These are phyloP conservation scores for Pheosia tremula DNA, from an alignment of 2,888 invertebrate genomes.

Conservation along the genomic window DNA sequence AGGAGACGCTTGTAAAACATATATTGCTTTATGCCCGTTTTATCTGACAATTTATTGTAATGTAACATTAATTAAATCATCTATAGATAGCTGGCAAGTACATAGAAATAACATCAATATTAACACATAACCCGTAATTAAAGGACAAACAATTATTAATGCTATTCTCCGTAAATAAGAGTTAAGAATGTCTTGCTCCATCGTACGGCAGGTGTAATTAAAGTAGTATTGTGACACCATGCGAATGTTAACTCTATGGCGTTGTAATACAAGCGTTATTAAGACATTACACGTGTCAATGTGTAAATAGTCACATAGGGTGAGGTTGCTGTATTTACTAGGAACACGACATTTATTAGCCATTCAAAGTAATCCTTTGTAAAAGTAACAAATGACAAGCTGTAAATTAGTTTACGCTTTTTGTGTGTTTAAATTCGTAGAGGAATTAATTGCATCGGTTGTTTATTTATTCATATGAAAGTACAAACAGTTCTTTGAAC, in stretches of 20 bases:
- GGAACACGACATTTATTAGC: conserved; percentile 16
- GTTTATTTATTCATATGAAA: too few species aligned
- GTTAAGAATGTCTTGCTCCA: conserved; percentile 1
- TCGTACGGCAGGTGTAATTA: conserved; percentile 21
- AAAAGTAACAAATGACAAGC: conserved; percentile 10
- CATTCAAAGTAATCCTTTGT: conserved; percentile 16
- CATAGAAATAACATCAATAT: conserved; percentile 3
- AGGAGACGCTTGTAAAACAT: too few species aligned
- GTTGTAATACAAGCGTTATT: background rate
- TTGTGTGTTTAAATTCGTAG: background rate
- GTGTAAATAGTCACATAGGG: background rate
- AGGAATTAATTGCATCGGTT: background rate
- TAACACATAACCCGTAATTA: conserved; percentile 1
- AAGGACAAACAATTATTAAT: background rate
- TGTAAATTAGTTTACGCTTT: background rate
- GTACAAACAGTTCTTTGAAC: too few species aligned
- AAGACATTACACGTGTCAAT: background rate
- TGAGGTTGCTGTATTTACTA: conserved; percentile 6
- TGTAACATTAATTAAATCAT: conserved; percentile 2
- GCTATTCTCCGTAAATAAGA: background rate
- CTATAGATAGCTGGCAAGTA: conserved; percentile 1
- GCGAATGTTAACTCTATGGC: conserved; percentile 16
- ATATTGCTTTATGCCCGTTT: background rate
- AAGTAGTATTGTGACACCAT: conserved; percentile 9
- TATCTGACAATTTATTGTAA: background rate